Conservation (phyloP, 2,888 invertebrate species). For the Adela reaumurella region DNA sequence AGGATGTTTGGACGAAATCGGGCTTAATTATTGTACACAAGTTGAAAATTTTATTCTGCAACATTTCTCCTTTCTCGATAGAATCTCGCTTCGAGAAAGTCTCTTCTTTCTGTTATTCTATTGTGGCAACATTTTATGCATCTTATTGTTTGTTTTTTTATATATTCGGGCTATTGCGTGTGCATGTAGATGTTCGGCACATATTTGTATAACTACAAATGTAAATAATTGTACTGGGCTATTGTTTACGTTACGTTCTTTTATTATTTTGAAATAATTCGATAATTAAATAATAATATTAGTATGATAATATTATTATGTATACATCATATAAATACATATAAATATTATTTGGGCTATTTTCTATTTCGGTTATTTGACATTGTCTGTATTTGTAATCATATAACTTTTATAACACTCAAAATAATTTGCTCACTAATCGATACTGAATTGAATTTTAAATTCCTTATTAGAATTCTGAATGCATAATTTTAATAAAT, state of each 20-base stretch:
- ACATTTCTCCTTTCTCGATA: no score
- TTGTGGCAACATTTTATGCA: no score
- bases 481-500: no score
- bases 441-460: no score
- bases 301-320: background rate
- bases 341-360: conserved; percentile 36
- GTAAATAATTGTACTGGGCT: conserved; percentile 32
- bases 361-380: conserved; percentile 23
- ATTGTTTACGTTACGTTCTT: conserved; percentile 23
- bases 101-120: no score
- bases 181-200: conserved; percentile 15
- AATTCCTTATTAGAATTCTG: no score
- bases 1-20: conserved; percentile 24
- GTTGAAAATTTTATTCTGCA: conserved; percentile 45
- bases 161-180: no score
- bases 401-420: no score
- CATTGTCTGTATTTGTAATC: no score
- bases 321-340: conserved; percentile 23
- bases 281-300: conserved; percentile 14
- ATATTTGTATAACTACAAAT: conserved; percentile 19
- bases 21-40: conserved; percentile 45
- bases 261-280: conserved; percentile 18
- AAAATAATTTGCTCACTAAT: no score
- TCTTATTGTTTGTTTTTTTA: no score
- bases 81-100: no score